phyloP scores from a whole-genome alignment of 2,888 invertebrate species.

The Vanessa cardui region DNA sequence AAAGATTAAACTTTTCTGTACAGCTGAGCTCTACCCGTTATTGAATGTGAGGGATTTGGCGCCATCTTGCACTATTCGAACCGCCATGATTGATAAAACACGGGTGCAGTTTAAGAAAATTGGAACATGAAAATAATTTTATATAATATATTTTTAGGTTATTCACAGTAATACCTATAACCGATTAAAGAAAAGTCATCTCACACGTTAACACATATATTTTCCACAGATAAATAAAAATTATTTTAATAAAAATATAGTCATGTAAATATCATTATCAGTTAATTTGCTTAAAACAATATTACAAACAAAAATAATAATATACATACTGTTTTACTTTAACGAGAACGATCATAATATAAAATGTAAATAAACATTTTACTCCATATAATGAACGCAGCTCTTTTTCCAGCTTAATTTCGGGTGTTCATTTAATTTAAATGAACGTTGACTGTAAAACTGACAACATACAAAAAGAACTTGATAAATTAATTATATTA shows the following conservation, averaged over 20 bases:
- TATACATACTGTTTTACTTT: no score
- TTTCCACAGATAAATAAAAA: no score
- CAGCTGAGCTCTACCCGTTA: slow-evolving; percentile 56
- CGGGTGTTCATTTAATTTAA: slow-evolving; percentile 1
- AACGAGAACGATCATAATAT: no score
- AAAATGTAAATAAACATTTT: no score
- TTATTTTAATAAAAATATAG: no score
- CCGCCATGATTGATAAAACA: slow-evolving; percentile 34
- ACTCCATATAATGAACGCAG: no score
- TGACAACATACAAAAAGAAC: slow-evolving; percentile 1
- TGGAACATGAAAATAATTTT: background rate
- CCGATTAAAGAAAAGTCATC: no score
- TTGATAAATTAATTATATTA: slow-evolving; percentile 28
- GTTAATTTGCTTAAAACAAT: no score
- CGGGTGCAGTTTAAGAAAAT: slow-evolving; percentile 7
- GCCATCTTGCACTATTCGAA: slow-evolving; percentile 42
- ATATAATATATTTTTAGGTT: background rate
- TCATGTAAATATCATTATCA: no score
- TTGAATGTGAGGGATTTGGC: slow-evolving; percentile 52
- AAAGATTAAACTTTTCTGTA: slow-evolving; percentile 63
- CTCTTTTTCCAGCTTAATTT: background rate
- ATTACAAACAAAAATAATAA: no score
- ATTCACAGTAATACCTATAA: no score
- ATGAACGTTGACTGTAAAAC: slow-evolving; percentile 14
- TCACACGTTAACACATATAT: no score